phyloP scores from a whole-genome alignment of 2,797 vertebrate genomes.

The Myotis planiceps region DNA sequence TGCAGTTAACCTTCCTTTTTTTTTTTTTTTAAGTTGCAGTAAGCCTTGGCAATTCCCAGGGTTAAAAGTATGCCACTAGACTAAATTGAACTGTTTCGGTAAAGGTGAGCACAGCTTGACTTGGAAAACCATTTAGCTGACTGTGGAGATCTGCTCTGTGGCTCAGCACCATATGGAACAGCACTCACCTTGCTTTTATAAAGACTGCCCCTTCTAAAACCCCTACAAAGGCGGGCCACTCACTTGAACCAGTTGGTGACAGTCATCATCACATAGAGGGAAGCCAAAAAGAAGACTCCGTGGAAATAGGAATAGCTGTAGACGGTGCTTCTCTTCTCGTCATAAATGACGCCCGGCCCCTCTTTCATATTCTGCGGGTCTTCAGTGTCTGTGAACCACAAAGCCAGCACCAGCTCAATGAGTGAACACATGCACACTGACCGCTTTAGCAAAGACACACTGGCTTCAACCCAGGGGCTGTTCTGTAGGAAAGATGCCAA shows the following conservation, averaged over 20 bases:
- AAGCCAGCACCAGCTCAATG: not conserved
- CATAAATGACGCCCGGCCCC: conserved; percentile 93
- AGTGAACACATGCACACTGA: accelerated
- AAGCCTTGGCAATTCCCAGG: not conserved
- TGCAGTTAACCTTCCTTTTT: not conserved
- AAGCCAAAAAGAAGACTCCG: conserved; percentile 96
- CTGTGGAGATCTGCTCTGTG: not conserved
- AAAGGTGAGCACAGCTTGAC: not conserved
- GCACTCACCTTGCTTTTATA: not conserved
- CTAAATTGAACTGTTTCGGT: not conserved
- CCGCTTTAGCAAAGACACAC: not conserved
- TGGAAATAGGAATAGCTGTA: conserved; percentile 97
- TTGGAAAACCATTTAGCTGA: not conserved
- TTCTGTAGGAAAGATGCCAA: not conserved
- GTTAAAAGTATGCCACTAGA: not conserved
- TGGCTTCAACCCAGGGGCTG: not conserved
- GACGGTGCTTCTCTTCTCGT: conserved; percentile 92
- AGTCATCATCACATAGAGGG: conserved; percentile 99
- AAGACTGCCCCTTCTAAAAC: not conserved
- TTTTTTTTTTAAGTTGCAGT: not conserved
- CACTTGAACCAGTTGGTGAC: conserved; percentile 99
- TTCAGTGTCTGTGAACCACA: conserved; percentile 76
- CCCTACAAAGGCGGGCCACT: conserved; percentile 81
- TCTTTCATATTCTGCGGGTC: conserved; percentile 86
- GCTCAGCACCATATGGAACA: not conserved